Conservation (phyloP, 2,113 vertebrate genomes). For the Blennius ocellaris region DNA sequence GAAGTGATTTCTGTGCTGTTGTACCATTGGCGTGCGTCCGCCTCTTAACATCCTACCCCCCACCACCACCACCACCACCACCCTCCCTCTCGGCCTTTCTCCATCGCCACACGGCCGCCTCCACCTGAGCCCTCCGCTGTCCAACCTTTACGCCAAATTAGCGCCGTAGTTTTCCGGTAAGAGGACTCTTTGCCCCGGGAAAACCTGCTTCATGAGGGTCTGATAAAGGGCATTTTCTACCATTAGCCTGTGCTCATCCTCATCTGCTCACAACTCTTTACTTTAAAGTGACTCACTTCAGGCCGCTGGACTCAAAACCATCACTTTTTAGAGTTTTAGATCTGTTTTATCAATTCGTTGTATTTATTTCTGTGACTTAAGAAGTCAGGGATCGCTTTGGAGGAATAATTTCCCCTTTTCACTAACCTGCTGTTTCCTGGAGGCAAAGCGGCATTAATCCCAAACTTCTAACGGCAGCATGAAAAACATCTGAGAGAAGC, state of each 20-base stretch:
- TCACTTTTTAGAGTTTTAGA: no score
- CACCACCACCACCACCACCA: conserved; percentile 40
- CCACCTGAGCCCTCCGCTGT: conserved; percentile 29
- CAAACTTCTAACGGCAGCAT: no score
- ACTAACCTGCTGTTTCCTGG: no score
- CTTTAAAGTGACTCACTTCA: no score
- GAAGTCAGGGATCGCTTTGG: no score
- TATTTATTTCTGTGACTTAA: no score
- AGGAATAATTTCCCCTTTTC: no score
- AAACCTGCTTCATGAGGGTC: background rate
- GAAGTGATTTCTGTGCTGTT: conserved; percentile 25
- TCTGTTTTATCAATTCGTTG: no score
- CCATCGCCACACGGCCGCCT: conserved; percentile 25
- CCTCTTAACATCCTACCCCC: conserved; percentile 29
- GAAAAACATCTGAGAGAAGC: no score
- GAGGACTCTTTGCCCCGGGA: conserved; percentile 15
- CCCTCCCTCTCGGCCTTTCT: conserved; percentile 25
- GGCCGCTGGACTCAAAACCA: no score
- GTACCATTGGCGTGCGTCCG: conserved; percentile 30
- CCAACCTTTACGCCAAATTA: conserved; percentile 40
- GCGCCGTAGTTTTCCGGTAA: conserved; percentile 26
- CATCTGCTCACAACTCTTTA: no score
- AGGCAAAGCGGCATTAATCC: no score
- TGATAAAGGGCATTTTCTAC: background rate
- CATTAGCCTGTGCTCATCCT: background rate